Conservation (phyloP, 2,888 invertebrate species). For the Meghimatium bilineatum region DNA sequence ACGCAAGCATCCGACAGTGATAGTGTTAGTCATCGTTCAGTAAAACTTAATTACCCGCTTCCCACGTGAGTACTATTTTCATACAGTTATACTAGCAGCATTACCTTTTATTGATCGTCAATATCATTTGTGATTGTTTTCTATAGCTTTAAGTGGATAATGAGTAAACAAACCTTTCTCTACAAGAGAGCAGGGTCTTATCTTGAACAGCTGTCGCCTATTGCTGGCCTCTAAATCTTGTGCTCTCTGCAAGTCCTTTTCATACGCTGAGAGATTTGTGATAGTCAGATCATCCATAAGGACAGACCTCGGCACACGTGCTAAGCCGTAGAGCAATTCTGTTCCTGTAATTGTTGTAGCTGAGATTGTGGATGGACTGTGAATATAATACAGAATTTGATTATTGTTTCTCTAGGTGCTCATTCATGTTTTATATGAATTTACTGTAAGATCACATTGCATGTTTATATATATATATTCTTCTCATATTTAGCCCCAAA, state of each 20-base stretch:
- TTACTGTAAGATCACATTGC: too few species aligned
- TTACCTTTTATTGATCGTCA: too few species aligned
- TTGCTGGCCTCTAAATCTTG: conserved; percentile 54
- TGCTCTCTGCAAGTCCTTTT: conserved; percentile 54
- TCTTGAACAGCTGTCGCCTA: conserved; percentile 29
- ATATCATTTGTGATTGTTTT: too few species aligned
- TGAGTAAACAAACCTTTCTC: conserved; percentile 28
- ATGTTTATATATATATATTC: too few species aligned
- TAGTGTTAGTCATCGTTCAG: too few species aligned
- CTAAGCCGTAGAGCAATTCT: conserved; percentile 63
- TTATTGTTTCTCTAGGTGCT: neutral
- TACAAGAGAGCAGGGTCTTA: conserved; percentile 5
- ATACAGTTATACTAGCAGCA: too few species aligned
- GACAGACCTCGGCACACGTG: conserved; percentile 49
- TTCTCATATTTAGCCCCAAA: too few species aligned
- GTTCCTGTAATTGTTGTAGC: conserved; percentile 65
- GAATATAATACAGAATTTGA: neutral
- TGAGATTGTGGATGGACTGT: conserved; percentile 62
- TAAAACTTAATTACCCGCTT: too few species aligned
- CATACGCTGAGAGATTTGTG: conserved; percentile 26
- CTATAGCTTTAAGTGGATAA: conserved; percentile 49
- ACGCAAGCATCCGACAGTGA: too few species aligned
- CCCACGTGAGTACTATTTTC: too few species aligned
- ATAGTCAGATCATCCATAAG: conserved; percentile 24
- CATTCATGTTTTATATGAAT: neutral